These are phyloP conservation scores for Sycobia sp. DNA, from an alignment of 1,140 invertebrate genomes.

Conservation along the genomic window DNA sequence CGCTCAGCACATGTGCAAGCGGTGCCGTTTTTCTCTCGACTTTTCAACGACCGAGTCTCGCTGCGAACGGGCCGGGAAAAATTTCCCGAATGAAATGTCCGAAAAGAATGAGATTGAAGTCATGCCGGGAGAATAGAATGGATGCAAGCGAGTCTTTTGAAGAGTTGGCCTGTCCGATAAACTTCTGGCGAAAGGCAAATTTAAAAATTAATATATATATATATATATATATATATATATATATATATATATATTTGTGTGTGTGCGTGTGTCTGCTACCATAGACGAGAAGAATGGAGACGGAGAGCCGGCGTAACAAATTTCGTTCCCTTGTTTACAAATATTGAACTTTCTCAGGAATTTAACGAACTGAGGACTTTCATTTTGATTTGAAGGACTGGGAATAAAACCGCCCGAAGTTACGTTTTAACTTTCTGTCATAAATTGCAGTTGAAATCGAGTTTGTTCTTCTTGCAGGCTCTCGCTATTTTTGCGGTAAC, in stretches of 20 bases:
- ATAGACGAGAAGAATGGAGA: neutral
- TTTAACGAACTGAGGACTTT: constrained; percentile 24
- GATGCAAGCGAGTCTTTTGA: no score
- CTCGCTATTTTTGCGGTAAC: neutral
- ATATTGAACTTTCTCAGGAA: constrained; percentile 1
- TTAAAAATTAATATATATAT: no score
- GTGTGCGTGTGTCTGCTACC: neutral
- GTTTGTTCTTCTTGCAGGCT: constrained; percentile 20
- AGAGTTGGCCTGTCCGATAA: no score
- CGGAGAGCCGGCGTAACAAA: neutral
- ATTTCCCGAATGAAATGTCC: no score
- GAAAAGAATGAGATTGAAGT: no score
- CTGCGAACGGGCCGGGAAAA: no score
- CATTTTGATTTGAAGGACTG: constrained; percentile 1
- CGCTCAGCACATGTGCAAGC: no score
- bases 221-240: neutral
- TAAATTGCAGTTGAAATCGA: constrained; percentile 22
- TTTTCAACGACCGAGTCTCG: no score
- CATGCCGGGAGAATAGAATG: no score
- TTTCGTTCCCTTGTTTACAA: neutral
- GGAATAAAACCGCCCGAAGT: neutral
- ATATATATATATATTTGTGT: no score
- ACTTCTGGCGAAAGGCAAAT: no score
- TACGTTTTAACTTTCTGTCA: constrained; percentile 16
- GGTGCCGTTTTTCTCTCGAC: no score